A percentile compares a stretch with the other conserved stretches of the same genome.
Evolutionary conservation across 2,113 vertebrate genomes (phyloP).

Genomic region (Proterorhinus semilunaris): DNA sequence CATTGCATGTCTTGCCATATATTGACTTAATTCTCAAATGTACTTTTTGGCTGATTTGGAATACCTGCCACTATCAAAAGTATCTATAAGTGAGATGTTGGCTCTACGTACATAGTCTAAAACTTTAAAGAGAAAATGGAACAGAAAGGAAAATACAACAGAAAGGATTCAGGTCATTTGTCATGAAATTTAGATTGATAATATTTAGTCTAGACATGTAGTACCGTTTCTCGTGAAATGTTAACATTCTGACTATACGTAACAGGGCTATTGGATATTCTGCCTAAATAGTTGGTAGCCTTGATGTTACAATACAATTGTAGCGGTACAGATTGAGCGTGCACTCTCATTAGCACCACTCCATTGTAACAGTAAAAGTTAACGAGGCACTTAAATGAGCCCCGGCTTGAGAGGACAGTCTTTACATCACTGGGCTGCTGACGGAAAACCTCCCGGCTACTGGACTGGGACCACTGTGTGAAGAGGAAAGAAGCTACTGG

Average conservation of each 20-base stretch:
- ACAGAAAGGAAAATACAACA: too few species aligned
- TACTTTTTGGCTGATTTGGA: background rate
- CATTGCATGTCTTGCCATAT: background rate
- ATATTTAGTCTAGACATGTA: too few species aligned
- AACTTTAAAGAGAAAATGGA: too few species aligned
- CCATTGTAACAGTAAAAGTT: conserved; percentile 30
- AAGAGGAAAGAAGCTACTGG: too few species aligned
- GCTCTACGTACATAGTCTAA: too few species aligned
- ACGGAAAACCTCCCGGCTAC: conserved; percentile 28
- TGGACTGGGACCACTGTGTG: too few species aligned
- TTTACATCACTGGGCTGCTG: conserved; percentile 15
- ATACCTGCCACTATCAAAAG: background rate
- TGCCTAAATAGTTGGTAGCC: too few species aligned
- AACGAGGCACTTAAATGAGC: conserved; percentile 59
- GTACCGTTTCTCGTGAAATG: background rate
- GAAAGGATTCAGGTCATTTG: too few species aligned
- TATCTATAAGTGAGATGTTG: background rate
- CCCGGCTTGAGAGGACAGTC: conserved; percentile 11
- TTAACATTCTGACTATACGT: background rate
- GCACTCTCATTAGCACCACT: conserved; percentile 30
- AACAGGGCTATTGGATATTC: too few species aligned
- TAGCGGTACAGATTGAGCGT: conserved; percentile 18
- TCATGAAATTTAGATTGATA: too few species aligned
- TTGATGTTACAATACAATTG: conserved; percentile 1
- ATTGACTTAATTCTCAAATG: background rate